Evolutionary conservation across 2,888 invertebrate genomes (phyloP).

Genomic region (Meandrusa payeni): DNA sequence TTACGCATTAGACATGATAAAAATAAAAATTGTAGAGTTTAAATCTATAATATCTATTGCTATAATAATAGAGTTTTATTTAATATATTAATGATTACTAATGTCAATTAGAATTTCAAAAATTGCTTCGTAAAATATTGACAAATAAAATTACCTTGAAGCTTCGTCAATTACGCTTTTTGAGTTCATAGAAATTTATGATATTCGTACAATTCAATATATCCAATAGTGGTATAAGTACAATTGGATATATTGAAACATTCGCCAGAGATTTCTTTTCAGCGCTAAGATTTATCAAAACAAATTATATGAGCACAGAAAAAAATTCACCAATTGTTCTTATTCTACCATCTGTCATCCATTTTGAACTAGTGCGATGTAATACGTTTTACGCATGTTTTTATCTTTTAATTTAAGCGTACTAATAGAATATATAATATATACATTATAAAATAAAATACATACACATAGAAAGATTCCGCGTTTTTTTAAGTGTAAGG

Average conservation of each 20-base stretch:
- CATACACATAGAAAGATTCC: too few relatives aligned
- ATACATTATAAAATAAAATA: too few relatives aligned
- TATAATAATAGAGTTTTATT: too few relatives aligned
- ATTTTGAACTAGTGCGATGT: constrained; percentile 52
- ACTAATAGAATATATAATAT: too few relatives aligned
- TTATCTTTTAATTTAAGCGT: too few relatives aligned
- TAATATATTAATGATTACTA: background rate
- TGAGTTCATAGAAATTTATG: constrained; percentile 78
- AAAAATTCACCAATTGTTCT: constrained; percentile 59
- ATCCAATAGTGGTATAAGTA: constrained; percentile 55
- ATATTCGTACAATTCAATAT: constrained; percentile 52
- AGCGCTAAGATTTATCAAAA: constrained; percentile 42
- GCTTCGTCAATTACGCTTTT: constrained; percentile 80
- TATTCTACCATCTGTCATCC: constrained; percentile 61
- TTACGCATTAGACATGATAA: constrained; percentile 26
- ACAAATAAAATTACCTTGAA: constrained; percentile 69
- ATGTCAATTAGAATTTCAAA: background rate
- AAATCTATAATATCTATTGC: too few relatives aligned
- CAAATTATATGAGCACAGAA: constrained; percentile 49
- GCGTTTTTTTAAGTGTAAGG: too few relatives aligned
- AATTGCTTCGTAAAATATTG: constrained; percentile 35
- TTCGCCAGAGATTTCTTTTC: constrained; percentile 37
- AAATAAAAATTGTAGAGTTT: too few relatives aligned
- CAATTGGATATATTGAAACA: constrained; percentile 43
- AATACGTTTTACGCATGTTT: constrained; percentile 35